Evolutionary conservation across 2,888 invertebrate genomes (phyloP), one percentile per base, ranked within the genome.

Genomic region (Lithophane socia): DNA sequence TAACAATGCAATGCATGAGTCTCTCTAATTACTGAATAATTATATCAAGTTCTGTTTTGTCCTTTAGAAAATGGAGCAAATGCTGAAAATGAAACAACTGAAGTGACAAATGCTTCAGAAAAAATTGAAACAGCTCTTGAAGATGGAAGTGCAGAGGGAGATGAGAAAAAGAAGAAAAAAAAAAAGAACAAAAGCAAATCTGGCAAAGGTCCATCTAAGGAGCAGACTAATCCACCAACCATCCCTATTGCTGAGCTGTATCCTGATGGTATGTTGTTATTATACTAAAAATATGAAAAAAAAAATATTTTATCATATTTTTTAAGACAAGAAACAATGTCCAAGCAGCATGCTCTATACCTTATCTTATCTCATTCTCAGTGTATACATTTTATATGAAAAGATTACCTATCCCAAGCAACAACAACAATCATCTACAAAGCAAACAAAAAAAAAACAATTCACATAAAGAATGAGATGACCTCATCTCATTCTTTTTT

Each of bases 221-320:
- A 96, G 85, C 98, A 99, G 94, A 98, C 98, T 0, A 97, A 98
- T 93, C 98, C 99, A 24, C 99, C 99, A 16, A 97, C 98, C n/a
- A 97, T 99, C 89, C 98, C 99, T 0, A 98, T 99, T 84, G 97
- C 97, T 4, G 98, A 99, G 73, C 97, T 99, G 37, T 99, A 98
- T 93, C 98, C 99, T 4, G 98, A 99, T 95, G 98, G 98, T 94
- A 69, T 64, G 52, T 69, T 64, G 29, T 21, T 44, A 47, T 13
- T 47, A n/a, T 52, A 3, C 4, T 18, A 29, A 13, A 21, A 49
- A 24, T 52, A 21, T n/a, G 1, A 9, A 1, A 21, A 44, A 21
- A 16, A 10, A 0, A 44, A 24, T 18, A 2, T 8, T 5, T 3
- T 29, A 56, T 24, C 16, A 8, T 52, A 24, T 13, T 54, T 49